Evolutionary conservation across 2,888 invertebrate species (phyloP).

Genomic region (Tetragonula carbonaria): DNA sequence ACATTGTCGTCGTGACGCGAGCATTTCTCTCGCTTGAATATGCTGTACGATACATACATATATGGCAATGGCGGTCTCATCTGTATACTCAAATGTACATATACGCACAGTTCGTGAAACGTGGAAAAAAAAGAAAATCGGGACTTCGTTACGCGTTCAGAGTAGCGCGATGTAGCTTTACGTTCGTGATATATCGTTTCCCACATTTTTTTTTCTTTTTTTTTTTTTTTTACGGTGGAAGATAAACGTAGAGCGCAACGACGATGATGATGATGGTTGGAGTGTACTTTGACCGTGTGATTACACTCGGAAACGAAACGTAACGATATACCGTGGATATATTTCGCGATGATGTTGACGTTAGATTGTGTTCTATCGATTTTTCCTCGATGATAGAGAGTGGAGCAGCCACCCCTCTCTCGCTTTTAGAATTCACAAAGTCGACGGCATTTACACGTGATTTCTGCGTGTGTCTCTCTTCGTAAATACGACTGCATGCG

Average conservation of each 20-base stretch:
- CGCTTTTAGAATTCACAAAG: slow-evolving; percentile 2
- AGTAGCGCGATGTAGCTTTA: not conserved
- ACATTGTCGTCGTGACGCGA: not conserved
- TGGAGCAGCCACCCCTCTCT: not conserved
- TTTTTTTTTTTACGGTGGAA: not conserved
- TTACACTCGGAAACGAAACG: not conserved
- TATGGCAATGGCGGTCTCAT: not conserved
- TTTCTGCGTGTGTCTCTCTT: slow-evolving; percentile 28
- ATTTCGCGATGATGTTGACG: not conserved
- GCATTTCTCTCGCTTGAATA: not conserved
- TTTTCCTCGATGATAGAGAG: not conserved
- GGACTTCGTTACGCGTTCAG: not conserved
- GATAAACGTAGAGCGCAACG: not conserved
- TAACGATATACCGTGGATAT: not conserved
- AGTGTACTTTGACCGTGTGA: slow-evolving; percentile 25
- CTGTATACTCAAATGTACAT: no score
- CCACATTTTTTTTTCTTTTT: not conserved
- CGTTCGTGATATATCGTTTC: no score
- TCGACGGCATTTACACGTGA: slow-evolving; percentile 27
- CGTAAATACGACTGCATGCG: slow-evolving; percentile 30
- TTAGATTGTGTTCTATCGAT: slow-evolving; percentile 17
- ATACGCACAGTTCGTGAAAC: no score
- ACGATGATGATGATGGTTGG: not conserved
- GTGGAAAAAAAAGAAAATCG: not conserved
- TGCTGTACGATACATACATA: not conserved